These are phyloP conservation scores for Drosophila tanythrix DNA, from an alignment of 2,888 invertebrate species.

Conservation along the genomic window DNA sequence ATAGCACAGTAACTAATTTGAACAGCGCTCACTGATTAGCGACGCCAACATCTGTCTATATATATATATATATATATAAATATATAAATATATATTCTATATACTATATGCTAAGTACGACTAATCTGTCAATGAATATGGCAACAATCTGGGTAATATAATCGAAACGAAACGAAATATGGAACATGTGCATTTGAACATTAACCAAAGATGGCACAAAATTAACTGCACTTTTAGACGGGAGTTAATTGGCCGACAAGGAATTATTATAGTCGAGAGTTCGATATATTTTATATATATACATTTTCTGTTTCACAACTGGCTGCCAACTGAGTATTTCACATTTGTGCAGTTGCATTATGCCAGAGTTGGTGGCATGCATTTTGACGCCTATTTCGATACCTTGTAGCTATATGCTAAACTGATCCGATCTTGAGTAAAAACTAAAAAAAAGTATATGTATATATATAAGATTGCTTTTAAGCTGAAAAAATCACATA, in stretches of 20 bases:
- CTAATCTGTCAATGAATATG: neutral
- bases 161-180: neutral
- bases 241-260: neutral
- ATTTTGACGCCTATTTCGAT: neutral
- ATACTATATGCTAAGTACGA: neutral
- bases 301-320: neutral
- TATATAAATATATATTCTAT: neutral
- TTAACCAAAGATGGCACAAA: neutral
- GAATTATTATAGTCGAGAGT: neutral
- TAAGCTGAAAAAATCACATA: no score
- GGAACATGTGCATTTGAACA: neutral
- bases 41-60: slow-evolving; percentile 19
- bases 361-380: neutral
- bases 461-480: neutral
- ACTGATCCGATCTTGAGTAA: neutral
- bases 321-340: neutral
- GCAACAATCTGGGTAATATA: neutral
- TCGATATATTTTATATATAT: neutral
- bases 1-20: slow-evolving; percentile 21
- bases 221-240: neutral
- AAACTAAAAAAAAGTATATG: neutral
- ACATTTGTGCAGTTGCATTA: neutral
- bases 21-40: slow-evolving; percentile 41
- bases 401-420: neutral
- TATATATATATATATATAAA: slow-evolving; percentile 6